phyloP scores from a whole-genome alignment of 2,113 vertebrate genomes.

The Rhea pennata region DNA sequence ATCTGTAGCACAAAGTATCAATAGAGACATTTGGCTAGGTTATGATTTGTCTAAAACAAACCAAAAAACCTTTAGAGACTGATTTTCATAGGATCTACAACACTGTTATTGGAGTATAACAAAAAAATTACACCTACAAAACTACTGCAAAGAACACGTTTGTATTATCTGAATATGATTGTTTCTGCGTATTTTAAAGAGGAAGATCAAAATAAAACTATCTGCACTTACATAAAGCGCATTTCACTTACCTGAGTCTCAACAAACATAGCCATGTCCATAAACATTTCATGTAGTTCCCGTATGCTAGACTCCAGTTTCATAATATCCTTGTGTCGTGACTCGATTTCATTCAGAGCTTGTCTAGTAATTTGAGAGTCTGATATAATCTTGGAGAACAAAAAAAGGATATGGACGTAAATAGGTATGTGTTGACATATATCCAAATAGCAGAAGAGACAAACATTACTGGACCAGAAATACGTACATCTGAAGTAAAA shows the following conservation, averaged over 20 bases:
- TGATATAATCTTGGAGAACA: constrained; percentile 86
- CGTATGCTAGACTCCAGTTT: constrained; percentile 92
- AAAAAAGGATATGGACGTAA: background rate
- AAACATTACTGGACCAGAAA: background rate
- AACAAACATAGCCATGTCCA: constrained; percentile 96
- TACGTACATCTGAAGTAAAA: constrained; percentile 92
- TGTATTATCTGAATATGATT: background rate
- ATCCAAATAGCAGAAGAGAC: background rate
- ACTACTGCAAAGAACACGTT: fast-evolving
- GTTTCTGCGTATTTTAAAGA: background rate
- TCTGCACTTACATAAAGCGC: fast-evolving
- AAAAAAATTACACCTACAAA: background rate
- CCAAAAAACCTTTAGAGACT: background rate
- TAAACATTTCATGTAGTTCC: constrained; percentile 92
- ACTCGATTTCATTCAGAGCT: constrained; percentile 94
- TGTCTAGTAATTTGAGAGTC: constrained; percentile 94
- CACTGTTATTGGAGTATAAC: background rate
- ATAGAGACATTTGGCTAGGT: background rate
- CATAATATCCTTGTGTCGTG: constrained; percentile 94
- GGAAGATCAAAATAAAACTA: fast-evolving
- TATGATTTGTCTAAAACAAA: background rate
- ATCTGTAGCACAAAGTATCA: background rate
- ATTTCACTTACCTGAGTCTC: constrained; percentile 88
- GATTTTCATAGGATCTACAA: background rate
- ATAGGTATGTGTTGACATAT: background rate